These are phyloP conservation scores for Malurus melanocephalus DNA, from an alignment of 2,113 vertebrate species.

Conservation along the genomic window DNA sequence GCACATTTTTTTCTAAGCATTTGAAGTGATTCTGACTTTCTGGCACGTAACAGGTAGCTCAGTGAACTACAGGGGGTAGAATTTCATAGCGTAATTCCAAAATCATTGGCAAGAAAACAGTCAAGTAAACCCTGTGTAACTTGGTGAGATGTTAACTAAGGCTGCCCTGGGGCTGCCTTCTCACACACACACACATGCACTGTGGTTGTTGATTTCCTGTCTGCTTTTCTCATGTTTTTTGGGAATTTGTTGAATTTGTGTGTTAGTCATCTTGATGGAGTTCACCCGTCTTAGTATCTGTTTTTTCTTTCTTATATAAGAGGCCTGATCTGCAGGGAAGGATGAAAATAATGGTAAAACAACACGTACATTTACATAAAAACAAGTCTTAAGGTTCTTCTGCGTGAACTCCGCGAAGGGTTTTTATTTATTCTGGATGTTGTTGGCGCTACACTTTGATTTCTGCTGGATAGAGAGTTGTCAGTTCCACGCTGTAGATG, in stretches of 20 bases:
- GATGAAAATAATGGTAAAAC: neutral
- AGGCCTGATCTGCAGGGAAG: neutral
- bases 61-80: neutral
- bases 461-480: neutral
- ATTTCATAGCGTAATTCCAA: neutral
- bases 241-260: neutral
- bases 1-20: neutral
- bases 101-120: neutral
- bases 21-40: neutral
- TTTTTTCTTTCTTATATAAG: neutral
- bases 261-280: neutral
- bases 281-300: neutral
- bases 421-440: neutral
- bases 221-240: neutral
- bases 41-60: neutral
- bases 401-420: neutral
- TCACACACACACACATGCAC: rapidly evolving
- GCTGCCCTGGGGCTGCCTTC: neutral
- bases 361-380: neutral
- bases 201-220: neutral
- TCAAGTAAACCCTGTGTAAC: neutral
- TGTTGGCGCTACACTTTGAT: neutral
- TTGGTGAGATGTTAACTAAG: neutral
- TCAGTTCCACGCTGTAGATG: neutral
- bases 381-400: neutral